Base-by-base conservation (phyloP, 1,140 invertebrate species). In the Augochlora pura region DNA sequence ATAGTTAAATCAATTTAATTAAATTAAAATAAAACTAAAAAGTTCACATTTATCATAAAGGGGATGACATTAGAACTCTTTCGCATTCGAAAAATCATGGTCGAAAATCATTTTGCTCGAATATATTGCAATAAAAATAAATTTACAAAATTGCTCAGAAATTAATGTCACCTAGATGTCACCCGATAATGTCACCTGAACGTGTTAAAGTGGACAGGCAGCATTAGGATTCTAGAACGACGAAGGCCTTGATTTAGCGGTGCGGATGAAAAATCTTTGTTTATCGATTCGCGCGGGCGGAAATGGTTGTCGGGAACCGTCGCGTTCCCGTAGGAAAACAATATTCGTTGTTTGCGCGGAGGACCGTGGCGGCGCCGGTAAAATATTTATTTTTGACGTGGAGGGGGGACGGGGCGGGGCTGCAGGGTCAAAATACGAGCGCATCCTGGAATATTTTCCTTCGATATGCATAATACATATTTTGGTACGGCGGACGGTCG, bases 371-470 rank as follows among this genome's bases (percentile, higher is more conserved):
- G 32, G 16, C 46, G 32, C n/a, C 46, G 57, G 59, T 71, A 77
- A 77, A 77, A 77, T 77, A 69, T 77, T 71, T 71, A 68, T 63
- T 60, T 49, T 71, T 27, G 68, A 54, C 46, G 25, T n/a, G n/a
- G 10, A 32, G 32, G 32, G 32, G 39, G 2, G 14, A 42, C 0
- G 39, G 57, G 14, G 32, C 14, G 39, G 2, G 21, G 27, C n/a
- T n/a, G n/a, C n/a, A 38, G 23, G 57, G 27, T 21, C 39, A 25
- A 78, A 72, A 72, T 52, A 42, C 10, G 59, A 18, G 21, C 18
- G 49, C 38, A 63, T 42, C 39, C 38, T 52, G 39, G 70, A 77
- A 54, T 72, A 72, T 72, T 77, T 77, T 64, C 23, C 75, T 68
- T 39, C 39, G 57, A 49, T n/a, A 16, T 21, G 75, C 66, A 54